phyloP scores from a whole-genome alignment of 2,113 vertebrate species.

The Bos indicus region DNA sequence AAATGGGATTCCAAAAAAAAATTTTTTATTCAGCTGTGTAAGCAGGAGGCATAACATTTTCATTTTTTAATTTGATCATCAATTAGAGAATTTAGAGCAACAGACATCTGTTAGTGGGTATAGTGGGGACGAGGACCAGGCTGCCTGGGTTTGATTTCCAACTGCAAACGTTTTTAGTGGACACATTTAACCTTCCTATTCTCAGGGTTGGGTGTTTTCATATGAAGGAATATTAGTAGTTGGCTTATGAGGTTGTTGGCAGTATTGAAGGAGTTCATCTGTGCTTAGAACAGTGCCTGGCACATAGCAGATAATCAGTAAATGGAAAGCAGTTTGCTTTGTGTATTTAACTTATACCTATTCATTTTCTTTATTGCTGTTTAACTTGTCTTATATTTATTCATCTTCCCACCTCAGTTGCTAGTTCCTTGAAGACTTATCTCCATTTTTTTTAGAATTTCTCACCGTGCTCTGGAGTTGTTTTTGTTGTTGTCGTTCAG shows the following conservation, averaged over 20 bases:
- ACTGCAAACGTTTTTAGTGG: background rate
- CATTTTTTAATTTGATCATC: background rate
- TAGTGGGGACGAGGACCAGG: background rate
- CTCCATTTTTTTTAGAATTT: background rate
- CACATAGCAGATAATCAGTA: background rate
- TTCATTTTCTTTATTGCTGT: background rate
- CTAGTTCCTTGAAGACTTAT: background rate
- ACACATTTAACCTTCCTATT: background rate
- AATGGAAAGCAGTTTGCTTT: background rate
- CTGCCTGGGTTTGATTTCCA: background rate
- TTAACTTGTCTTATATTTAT: background rate
- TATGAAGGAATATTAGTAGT: background rate
- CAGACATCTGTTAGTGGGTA: background rate
- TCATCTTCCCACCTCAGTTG: background rate
- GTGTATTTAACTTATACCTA: background rate
- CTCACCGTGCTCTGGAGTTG: background rate
- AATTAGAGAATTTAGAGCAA: background rate
- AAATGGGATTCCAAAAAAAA: background rate
- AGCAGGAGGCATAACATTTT: background rate
- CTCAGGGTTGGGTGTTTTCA: background rate
- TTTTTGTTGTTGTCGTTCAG: background rate
- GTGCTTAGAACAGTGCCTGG: background rate
- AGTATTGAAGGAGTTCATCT: background rate
- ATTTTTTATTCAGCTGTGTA: background rate
- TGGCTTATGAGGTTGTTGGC: background rate